Conservation (phyloP, 2,888 invertebrate species). For the Lissocephala sabroskyi region DNA sequence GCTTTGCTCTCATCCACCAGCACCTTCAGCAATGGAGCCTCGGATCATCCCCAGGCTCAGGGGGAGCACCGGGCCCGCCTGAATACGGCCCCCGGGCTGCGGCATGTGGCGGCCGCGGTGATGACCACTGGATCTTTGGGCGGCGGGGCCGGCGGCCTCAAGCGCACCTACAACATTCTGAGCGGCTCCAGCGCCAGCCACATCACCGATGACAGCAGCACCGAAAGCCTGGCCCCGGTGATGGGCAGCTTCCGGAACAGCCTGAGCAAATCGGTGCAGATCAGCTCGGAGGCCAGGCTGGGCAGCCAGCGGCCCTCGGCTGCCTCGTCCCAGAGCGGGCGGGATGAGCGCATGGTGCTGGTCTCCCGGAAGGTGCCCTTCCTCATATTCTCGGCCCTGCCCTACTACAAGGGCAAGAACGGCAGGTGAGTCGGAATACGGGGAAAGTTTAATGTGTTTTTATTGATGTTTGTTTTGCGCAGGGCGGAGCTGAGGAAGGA, state of each 20-base stretch:
- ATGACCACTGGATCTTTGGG: constrained; percentile 29
- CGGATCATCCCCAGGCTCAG: constrained; percentile 48
- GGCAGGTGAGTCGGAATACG: constrained; percentile 74
- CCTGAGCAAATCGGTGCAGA: constrained; percentile 66
- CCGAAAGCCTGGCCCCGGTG: constrained; percentile 82
- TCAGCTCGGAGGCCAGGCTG: constrained; percentile 68
- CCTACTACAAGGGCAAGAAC: constrained; percentile 82
- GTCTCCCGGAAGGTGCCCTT: constrained; percentile 87
- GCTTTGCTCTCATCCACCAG: constrained; percentile 62
- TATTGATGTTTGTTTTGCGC: too few relatives aligned
- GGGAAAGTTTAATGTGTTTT: not conserved
- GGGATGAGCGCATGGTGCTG: constrained; percentile 85
- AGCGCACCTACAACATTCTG: constrained; percentile 59
- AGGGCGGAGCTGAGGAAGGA: constrained; percentile 82
- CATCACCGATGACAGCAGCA: constrained; percentile 78
- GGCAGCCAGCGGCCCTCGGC: constrained; percentile 71
- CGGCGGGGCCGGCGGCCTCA: constrained; percentile 48
- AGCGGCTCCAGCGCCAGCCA: constrained; percentile 67
- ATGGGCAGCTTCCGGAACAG: constrained; percentile 57
- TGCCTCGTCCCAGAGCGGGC: constrained; percentile 78
- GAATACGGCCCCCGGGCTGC: constrained; percentile 70
- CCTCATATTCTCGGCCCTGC: constrained; percentile 89
- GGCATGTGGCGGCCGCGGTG: constrained; percentile 23
- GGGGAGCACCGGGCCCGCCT: constrained; percentile 69
- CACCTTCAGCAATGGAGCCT: constrained; percentile 72